phyloP scores from a whole-genome alignment of 2,113 vertebrate species.

The Mesitornis unicolor region DNA sequence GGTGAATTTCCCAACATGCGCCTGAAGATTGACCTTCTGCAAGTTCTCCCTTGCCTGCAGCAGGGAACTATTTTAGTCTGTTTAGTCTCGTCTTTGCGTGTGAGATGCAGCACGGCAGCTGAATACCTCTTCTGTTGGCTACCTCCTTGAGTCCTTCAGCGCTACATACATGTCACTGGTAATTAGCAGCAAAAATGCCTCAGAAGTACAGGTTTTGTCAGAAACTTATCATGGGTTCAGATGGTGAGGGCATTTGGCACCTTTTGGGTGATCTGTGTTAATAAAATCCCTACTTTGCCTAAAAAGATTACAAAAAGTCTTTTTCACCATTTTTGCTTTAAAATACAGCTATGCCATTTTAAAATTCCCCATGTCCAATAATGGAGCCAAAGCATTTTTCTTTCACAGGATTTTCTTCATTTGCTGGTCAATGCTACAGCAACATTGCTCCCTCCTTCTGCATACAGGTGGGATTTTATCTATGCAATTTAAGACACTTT shows the following conservation, averaged over 20 bases:
- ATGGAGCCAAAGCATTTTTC: neutral
- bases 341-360: neutral
- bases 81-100: fast-evolving
- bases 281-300: neutral
- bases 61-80: neutral
- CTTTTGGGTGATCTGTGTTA: neutral
- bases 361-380: neutral
- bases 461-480: neutral
- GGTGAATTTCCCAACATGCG: neutral
- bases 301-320: neutral
- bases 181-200: neutral
- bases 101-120: neutral
- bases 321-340: neutral
- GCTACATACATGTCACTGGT: fast-evolving
- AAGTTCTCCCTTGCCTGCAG: neutral
- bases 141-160: neutral
- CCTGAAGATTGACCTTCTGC: neutral
- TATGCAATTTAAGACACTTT: neutral
- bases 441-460: neutral
- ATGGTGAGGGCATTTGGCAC: neutral
- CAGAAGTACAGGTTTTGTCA: neutral
- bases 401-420: neutral
- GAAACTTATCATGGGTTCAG: neutral
- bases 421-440: neutral
- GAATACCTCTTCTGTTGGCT: neutral